Percentiles rank a stretch among this genome's conserved stretches.
phyloP scores from a whole-genome alignment of 2,113 vertebrate species.

The Istiophorus platypterus region DNA sequence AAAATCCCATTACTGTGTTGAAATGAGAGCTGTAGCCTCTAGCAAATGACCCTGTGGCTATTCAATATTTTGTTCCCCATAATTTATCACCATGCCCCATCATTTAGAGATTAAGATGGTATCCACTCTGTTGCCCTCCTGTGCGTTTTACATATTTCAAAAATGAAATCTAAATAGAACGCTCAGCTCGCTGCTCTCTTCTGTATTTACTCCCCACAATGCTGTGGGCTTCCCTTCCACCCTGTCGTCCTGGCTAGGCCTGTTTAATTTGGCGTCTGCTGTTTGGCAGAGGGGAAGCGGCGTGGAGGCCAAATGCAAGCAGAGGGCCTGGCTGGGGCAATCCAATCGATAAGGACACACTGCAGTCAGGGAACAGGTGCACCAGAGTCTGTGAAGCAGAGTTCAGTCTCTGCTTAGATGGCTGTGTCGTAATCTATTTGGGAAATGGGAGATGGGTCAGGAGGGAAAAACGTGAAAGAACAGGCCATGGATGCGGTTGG shows the following conservation, averaged over 20 bases:
- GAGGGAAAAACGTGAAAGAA: background rate
- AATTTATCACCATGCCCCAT: slow-evolving; percentile 22
- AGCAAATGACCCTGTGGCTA: slow-evolving; percentile 15
- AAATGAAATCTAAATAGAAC: slow-evolving; percentile 12
- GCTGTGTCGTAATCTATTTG: slow-evolving; percentile 62
- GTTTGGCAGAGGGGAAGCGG: slow-evolving; percentile 60
- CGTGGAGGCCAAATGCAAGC: slow-evolving; percentile 62
- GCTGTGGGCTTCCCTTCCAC: slow-evolving; percentile 61
- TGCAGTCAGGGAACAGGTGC: slow-evolving; percentile 75
- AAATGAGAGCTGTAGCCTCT: slow-evolving; percentile 2
- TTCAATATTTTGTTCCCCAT: slow-evolving; percentile 7
- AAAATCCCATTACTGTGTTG: slow-evolving; percentile 26
- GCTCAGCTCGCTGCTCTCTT: slow-evolving; percentile 4
- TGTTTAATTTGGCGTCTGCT: slow-evolving; percentile 69
- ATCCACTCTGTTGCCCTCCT: slow-evolving; percentile 28
- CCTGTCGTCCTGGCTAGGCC: slow-evolving; percentile 58
- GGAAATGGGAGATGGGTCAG: slow-evolving; percentile 29
- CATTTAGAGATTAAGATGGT: slow-evolving; percentile 28
- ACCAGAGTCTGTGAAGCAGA: slow-evolving; percentile 54
- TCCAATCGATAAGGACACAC: slow-evolving; percentile 74
- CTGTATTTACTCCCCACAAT: slow-evolving; percentile 54
- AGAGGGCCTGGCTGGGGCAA: slow-evolving; percentile 63
- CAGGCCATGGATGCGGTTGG: slow-evolving; percentile 11
- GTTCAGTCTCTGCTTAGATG: slow-evolving; percentile 61
- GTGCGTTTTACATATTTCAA: slow-evolving; percentile 7